phyloP scores from a whole-genome alignment of 2,113 vertebrate genomes.

The Balaenoptera acutorostrata region DNA sequence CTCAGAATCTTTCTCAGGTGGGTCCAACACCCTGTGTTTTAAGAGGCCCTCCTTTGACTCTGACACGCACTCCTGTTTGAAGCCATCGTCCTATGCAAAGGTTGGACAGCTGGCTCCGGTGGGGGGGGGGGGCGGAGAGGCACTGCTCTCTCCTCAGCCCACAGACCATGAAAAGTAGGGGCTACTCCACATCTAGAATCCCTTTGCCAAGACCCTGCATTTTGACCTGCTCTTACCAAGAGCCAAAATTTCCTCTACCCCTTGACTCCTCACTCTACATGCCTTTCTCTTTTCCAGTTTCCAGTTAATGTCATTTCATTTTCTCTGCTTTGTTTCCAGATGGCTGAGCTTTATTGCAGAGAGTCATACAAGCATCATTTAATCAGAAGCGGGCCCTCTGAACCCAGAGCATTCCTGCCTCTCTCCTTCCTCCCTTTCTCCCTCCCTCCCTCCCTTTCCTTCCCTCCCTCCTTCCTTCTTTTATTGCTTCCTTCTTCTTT shows the following conservation, averaged over 20 bases:
- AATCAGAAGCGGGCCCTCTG: background rate
- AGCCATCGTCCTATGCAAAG: background rate
- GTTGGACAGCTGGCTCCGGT: too few species aligned
- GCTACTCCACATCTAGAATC: background rate
- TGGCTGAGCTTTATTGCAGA: background rate
- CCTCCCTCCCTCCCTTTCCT: too few species aligned
- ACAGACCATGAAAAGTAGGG: background rate
- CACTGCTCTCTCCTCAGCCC: background rate
- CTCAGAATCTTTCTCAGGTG: too few species aligned
- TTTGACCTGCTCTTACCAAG: background rate
- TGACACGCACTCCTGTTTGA: accelerated
- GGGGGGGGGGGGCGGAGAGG: accelerated
- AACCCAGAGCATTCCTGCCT: background rate
- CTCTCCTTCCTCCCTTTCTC: background rate
- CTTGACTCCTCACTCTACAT: background rate
- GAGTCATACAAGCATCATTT: background rate
- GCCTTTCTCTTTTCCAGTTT: background rate
- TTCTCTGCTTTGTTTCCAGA: background rate
- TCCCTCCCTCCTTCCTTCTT: background rate
- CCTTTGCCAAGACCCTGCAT: background rate
- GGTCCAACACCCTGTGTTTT: background rate
- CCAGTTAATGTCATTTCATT: background rate
- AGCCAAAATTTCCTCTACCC: background rate
- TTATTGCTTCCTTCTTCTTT: too few species aligned
- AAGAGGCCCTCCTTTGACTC: background rate